Base-by-base conservation (phyloP, 2,113 vertebrate genomes). In the Sinocyclocheilus maitianheensis region DNA sequence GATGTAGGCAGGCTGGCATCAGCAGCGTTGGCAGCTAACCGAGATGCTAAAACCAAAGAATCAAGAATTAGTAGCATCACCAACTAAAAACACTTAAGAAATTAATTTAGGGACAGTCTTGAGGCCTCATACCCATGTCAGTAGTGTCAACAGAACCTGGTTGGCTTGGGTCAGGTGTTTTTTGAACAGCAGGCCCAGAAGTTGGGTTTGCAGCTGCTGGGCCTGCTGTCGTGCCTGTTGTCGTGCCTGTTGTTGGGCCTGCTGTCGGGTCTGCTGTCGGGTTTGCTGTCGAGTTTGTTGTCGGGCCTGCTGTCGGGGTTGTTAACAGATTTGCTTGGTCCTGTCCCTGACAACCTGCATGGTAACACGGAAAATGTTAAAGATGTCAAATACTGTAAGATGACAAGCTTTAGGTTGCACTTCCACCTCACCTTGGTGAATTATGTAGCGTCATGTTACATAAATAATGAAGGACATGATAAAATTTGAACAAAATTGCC, bases 141-240 rank as follows among this genome's bases (percentile, higher is more conserved):
- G 65, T 1, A 3, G 6, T 71, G 67, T 5, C 3, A 72, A 0
- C 0, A 3, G 13, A 9, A 69, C 30, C 34, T 69, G 14, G 4
- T 72, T 22, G 9, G 1, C 1, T 40, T 5, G 18, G 8, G 37
- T 5, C 0, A 40, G 3, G 3, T 30, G 30, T 37, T 22, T 4
- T 0, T 72, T 22, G 14, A 40, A 4, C 0, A 4, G 8, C 0
- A 30, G 8, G 3, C 14, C 3, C 65, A 71, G 8, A 0, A 18
- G 30, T 40, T 22, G 18, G 5, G 18, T 4, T 0, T 43, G 1
- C 7, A 7, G 24, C 3, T 37, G 14, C 1, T 0, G 0, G 1
- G 3, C 3, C 1, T 69, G 26, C 12, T 53, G 51, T 16, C 13
- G 4, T 13, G 51, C 0, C 4, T 53, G 51, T 1, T 53, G 14